Conservation (phyloP, 2,797 vertebrate genomes). For the Echiichthys vipera region DNA sequence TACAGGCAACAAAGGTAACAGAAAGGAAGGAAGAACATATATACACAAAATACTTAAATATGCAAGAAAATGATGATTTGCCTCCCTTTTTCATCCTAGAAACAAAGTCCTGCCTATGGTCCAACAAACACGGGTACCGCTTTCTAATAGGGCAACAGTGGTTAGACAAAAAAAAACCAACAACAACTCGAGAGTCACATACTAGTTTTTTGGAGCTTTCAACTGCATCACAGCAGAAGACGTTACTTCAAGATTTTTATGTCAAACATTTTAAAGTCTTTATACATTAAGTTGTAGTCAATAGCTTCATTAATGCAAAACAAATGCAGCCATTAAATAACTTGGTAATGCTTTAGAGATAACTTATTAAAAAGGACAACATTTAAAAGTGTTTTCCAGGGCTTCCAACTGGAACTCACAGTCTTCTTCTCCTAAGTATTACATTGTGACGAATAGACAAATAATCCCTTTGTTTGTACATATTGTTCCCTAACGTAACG, state of each 20-base stretch:
- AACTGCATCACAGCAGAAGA: neutral
- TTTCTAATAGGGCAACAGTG: conserved; percentile 27
- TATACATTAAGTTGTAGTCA: neutral
- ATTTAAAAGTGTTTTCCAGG: neutral
- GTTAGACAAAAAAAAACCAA: neutral
- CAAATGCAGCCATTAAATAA: neutral
- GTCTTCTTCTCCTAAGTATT: neutral
- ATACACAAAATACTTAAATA: conserved; percentile 59
- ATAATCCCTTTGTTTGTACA: neutral
- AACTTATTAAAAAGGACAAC: too few relatives aligned
- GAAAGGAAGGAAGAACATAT: conserved; percentile 56
- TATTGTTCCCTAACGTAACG: neutral
- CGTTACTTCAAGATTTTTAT: neutral
- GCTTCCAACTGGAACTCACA: too few relatives aligned
- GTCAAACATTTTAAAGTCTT: neutral
- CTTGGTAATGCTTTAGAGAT: neutral
- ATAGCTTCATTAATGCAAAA: neutral
- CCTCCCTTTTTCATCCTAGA: conserved; percentile 42
- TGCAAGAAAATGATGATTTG: conserved; percentile 33
- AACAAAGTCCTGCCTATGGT: conserved; percentile 16
- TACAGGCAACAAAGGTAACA: conserved; percentile 66
- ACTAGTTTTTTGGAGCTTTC: neutral
- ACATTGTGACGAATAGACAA: neutral
- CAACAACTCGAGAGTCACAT: conserved; percentile 4
- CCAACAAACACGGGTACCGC: conserved; percentile 23